These are phyloP conservation scores for Chrysotoxum bicinctum DNA, from an alignment of 2,888 invertebrate genomes.

Conservation along the genomic window DNA sequence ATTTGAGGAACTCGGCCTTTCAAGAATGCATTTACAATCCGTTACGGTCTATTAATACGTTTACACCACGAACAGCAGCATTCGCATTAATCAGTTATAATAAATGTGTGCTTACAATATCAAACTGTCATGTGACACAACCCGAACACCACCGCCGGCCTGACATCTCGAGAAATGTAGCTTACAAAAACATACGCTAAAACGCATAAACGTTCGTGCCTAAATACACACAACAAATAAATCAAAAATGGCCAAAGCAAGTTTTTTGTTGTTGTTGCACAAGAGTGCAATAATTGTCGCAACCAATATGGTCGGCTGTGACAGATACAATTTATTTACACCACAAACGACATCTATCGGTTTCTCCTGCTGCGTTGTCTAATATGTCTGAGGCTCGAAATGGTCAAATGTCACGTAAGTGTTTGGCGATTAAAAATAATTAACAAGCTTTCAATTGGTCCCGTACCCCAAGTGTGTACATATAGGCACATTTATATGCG, in stretches of 20 bases:
- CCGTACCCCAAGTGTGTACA: neutral
- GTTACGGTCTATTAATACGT: constrained; percentile 57
- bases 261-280: constrained; percentile 29
- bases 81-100: constrained; percentile 42
- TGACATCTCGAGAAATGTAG: constrained; percentile 46
- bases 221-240: constrained; percentile 56
- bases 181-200: constrained; percentile 23
- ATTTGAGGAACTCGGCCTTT: neutral
- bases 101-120: constrained; percentile 45
- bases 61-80: constrained; percentile 35
- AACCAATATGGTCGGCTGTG: constrained; percentile 40
- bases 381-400: constrained; percentile 10
- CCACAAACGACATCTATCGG: constrained; percentile 62
- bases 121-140: constrained; percentile 63
- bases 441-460: constrained; percentile 62
- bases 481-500: constrained; percentile 49
- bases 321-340: constrained; percentile 71
- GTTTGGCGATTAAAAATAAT: constrained; percentile 68
- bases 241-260: constrained; percentile 61
- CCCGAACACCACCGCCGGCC: constrained; percentile 18
- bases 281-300: constrained; percentile 58
- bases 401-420: constrained; percentile 69
- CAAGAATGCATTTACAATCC: constrained; percentile 37
- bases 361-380: constrained; percentile 37
- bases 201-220: constrained; percentile 39